Evolutionary conservation across 2,797 vertebrate genomes (phyloP).

Genomic region (Sebastes ruberrimus): DNA sequence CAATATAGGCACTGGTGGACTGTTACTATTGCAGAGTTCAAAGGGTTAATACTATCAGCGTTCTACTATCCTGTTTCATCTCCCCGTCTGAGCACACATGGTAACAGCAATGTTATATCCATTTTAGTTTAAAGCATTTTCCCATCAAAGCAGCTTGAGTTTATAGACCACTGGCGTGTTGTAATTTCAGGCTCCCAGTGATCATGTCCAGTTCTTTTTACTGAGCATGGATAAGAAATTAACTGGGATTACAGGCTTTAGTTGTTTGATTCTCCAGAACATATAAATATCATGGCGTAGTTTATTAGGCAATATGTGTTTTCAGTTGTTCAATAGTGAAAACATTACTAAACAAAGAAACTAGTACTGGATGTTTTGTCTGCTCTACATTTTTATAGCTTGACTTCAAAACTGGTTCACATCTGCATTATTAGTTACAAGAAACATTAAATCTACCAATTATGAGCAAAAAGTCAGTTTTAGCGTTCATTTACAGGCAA

Average conservation of each 20-base stretch:
- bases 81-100: neutral
- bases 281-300: slow-evolving; percentile 4
- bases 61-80: slow-evolving; percentile 11
- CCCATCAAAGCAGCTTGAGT: slow-evolving; percentile 21
- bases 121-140: slow-evolving; percentile 17
- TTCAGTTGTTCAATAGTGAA: neutral
- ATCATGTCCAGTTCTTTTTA: slow-evolving; percentile 16
- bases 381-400: neutral
- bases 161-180: slow-evolving; percentile 35
- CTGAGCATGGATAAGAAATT: slow-evolving; percentile 8
- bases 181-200: neutral
- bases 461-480: neutral
- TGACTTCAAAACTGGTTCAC: neutral
- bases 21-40: neutral
- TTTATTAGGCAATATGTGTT: slow-evolving; percentile 3
- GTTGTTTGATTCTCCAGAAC: slow-evolving; percentile 15
- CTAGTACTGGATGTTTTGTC: neutral
- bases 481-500: neutral
- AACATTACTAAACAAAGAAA: neutral
- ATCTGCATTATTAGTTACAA: neutral
- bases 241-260: slow-evolving; percentile 11
- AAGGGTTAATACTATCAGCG: neutral
- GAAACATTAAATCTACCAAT: neutral
- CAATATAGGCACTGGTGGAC: neutral
- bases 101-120: neutral